phyloP scores from a whole-genome alignment of 2,113 vertebrate species.

The Chaetura pelagica region DNA sequence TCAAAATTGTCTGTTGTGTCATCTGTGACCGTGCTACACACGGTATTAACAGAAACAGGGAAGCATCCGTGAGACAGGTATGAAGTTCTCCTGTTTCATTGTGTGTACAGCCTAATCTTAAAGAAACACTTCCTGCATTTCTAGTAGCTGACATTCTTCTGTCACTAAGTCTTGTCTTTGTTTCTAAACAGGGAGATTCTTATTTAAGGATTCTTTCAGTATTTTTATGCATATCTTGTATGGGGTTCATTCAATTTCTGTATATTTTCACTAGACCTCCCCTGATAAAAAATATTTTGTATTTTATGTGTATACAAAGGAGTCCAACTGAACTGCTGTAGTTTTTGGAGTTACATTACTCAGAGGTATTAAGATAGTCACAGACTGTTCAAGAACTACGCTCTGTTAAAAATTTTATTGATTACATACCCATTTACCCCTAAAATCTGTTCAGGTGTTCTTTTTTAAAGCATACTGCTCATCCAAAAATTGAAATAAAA shows the following conservation, averaged over 20 bases:
- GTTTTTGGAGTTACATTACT: background rate
- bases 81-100: background rate
- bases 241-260: background rate
- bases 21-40: background rate
- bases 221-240: background rate
- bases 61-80: background rate
- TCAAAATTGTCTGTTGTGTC: background rate
- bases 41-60: background rate
- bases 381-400: background rate
- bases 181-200: background rate
- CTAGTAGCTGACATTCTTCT: background rate
- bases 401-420: background rate
- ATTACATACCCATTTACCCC: background rate
- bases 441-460: background rate
- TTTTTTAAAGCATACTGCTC: background rate
- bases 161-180: background rate
- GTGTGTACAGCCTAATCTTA: background rate
- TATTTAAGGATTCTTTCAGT: background rate
- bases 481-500: background rate
- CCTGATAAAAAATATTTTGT: background rate
- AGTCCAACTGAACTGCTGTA: background rate
- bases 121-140: background rate
- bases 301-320: background rate
- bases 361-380: background rate
- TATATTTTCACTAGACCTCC: background rate